phyloP scores from a whole-genome alignment of 2,113 vertebrate genomes.

The Prochilodus magdalenae region DNA sequence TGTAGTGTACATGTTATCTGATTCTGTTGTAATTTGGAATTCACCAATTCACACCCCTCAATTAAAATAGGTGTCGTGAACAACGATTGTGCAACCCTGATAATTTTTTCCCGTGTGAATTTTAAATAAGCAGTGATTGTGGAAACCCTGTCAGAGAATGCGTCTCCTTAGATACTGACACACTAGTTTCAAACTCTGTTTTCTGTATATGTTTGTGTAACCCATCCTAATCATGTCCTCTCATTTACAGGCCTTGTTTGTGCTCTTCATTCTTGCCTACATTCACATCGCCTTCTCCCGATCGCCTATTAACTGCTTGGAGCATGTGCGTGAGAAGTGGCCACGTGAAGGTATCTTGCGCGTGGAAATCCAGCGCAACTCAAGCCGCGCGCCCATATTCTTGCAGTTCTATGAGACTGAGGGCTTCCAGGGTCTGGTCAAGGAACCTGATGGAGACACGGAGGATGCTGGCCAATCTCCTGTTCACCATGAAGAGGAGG shows the following conservation, averaged over 20 bases:
- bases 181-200: background rate
- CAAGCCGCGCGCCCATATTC: slow-evolving; percentile 88
- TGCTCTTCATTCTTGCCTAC: slow-evolving; percentile 96
- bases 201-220: background rate
- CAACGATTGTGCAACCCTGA: no score
- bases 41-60: no score
- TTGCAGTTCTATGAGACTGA: slow-evolving; percentile 87
- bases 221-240: background rate
- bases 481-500: slow-evolving; percentile 77
- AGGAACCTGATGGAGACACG: slow-evolving; percentile 72
- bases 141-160: no score
- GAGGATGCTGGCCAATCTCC: slow-evolving; percentile 68
- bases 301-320: slow-evolving; percentile 94
- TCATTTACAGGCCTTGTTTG: slow-evolving; percentile 86
- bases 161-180: no score
- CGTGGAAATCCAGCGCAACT: slow-evolving; percentile 95
- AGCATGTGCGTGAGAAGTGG: slow-evolving; percentile 93
- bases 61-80: no score
- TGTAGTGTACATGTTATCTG: no score
- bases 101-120: no score
- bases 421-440: slow-evolving; percentile 78
- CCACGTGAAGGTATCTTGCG: slow-evolving; percentile 91
- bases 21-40: no score
- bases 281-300: slow-evolving; percentile 98
- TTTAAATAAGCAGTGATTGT: no score